Evolutionary conservation across 2,888 invertebrate genomes (phyloP), one percentile per base, ranked within the genome.

Genomic region (Scaptomyza tumidula): DNA sequence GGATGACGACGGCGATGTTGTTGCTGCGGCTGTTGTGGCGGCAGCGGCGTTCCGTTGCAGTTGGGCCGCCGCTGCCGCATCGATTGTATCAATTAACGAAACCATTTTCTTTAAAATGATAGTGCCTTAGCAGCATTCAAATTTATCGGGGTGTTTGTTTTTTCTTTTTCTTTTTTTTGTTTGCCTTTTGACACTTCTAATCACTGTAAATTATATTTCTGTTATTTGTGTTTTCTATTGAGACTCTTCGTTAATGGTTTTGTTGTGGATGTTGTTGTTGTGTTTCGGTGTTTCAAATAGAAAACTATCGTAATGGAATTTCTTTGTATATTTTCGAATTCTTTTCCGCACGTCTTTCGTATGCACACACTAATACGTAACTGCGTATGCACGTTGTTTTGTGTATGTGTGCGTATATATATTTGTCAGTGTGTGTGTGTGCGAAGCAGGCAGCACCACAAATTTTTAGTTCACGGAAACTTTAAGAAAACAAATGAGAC

Each of bases 71-170:
- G 76, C 86, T 71, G 84, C 85, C 69, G 88, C 86, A 57, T 85
- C 80, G 72, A 85, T 85, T 71, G 84, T 88, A 69, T 80, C 88
- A 85, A 85, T 85, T 88, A 85, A 76, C 58, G 88, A 89, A 77
- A 88, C 89, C 89, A 89, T 89, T 89, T 79, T 81, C 78, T 71
- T 75, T 62, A 5, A 58, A 72, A 71, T 77, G 75, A 75, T 74
- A 55, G 50, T 76, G 70, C 57, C 62, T 71, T 67, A 75, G 81
- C 72, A 62, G 78, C 81, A 81, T 84, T 76, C 82, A 82, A 81
- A 71, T 72, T 60, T 66, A 37, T 70, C 61, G 53, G 43, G 46
- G 33, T 54, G 24, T 55, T 62, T 59, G 49, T 11, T 3, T 11
- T 37, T 46, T 50, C 45, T 19, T 33, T 56, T 46, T 16, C 69